Evolutionary conservation across 2,888 invertebrate genomes (phyloP), one percentile per base, ranked within the genome.

Genomic region (Drosophila mayaguana): DNA sequence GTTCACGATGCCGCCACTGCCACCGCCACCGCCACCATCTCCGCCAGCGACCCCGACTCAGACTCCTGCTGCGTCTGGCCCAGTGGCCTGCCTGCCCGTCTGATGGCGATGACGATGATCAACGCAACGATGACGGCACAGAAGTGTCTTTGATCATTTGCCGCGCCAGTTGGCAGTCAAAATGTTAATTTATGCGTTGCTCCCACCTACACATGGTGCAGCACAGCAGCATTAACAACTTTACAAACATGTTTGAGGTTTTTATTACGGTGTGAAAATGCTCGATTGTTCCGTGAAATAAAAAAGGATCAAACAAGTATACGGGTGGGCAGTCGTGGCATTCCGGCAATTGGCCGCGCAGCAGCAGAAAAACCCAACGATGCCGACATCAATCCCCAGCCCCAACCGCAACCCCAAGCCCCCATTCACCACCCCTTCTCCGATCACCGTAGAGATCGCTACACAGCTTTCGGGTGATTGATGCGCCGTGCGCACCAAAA

Each of bases 161-260:
- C 86, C 86, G 86, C 86, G 75, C 89, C 89, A 90, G 90, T 87
- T 88, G 89, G 85, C 86, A 89, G 85, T 91, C 89, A 91, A 89
- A 89, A 91, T 88, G 89, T 84, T 85, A 89, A 91, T 91, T 91
- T 89, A 90, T 90, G 80, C 75, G 87, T 78, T 75, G 80, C 72
- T 81, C 65, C 88, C 80, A 68, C 82, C 82, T 71, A 82, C 82
- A 75, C 75, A 74, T 51, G 59, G 48, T 51, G 28, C 65, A 9
- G 25, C 40, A 43, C 78, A 77, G 83, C 72, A 71, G 80, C 80
- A 77, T 83, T 84, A 90, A 86, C 86, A 86, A 83, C 89, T 90
- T 86, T 88, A 86, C 87, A 90, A 90, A 86, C 90, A 90, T 90
- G 89, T 90, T 89, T 89, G 85, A 87, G 89, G 84, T 84, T 90